These are phyloP conservation scores for Psittacus erithacus DNA, from an alignment of 2,113 vertebrate genomes.

Conservation along the genomic window DNA sequence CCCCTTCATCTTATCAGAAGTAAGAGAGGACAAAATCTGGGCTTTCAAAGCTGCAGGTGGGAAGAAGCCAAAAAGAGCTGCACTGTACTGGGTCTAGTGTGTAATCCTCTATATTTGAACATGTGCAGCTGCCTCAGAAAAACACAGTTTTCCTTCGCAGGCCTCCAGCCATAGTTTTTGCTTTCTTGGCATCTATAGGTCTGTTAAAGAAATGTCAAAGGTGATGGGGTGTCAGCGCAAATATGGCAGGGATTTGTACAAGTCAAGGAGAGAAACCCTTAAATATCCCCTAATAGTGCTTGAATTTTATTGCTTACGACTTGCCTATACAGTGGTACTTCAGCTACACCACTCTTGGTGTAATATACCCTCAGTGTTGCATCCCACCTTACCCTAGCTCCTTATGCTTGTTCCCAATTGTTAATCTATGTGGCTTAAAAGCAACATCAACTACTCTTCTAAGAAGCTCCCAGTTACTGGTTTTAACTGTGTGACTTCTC, in stretches of 20 bases:
- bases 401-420: neutral
- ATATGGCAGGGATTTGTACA: neutral
- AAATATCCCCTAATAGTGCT: neutral
- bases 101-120: neutral
- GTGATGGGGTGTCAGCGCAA: neutral
- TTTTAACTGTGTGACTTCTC: neutral
- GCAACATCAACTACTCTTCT: neutral
- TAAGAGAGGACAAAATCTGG: neutral
- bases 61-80: neutral
- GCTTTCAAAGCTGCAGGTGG: fast-evolving
- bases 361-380: neutral
- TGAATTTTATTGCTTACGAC: neutral
- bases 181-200: neutral
- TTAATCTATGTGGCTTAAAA: neutral
- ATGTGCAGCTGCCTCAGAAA: neutral
- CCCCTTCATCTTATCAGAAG: neutral
- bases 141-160: neutral
- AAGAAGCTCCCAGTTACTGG: neutral
- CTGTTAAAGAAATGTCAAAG: neutral
- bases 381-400: neutral
- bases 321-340: neutral
- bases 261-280: neutral
- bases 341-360: neutral
- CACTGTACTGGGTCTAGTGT: neutral
- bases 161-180: neutral